Conservation (phyloP, 2,113 vertebrate genomes). For the Chlorocebus sabaeus region DNA sequence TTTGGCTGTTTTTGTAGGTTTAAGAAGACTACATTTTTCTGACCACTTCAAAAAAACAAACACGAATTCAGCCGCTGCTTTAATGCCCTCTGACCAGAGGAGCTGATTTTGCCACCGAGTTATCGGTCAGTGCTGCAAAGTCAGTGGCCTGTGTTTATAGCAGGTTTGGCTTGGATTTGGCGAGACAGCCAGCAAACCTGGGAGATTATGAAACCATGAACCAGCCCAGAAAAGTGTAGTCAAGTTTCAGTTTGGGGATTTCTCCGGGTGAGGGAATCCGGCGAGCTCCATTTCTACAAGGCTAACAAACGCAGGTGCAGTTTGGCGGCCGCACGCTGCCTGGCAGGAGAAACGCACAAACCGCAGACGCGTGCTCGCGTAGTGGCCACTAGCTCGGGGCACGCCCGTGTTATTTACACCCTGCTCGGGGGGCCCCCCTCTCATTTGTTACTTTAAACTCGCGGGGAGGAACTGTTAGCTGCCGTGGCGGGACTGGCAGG, state of each 20-base stretch:
- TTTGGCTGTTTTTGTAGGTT: not conserved
- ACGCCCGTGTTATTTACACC: not conserved
- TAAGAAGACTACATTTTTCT: not conserved
- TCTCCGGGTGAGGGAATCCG: not conserved
- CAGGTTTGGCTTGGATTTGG: not conserved
- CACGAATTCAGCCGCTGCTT: not conserved
- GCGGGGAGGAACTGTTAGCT: slow-evolving; percentile 11
- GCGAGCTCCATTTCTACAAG: not conserved
- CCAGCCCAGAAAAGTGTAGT: not conserved
- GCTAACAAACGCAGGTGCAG: not conserved
- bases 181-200: not conserved
- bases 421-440: not conserved
- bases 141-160: not conserved
- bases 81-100: not conserved
- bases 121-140: not conserved
- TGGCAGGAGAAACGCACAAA: not conserved
- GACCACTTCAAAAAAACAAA: not conserved
- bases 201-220: not conserved
- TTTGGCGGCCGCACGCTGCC: not conserved
- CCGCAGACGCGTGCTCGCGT: not conserved
- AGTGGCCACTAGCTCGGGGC: not conserved
- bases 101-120: not conserved
- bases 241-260: not conserved
- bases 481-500: not conserved
- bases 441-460: slow-evolving; percentile 48